These are phyloP conservation scores for Hylaeus volcanicus DNA, from an alignment of 1,140 invertebrate species.

Conservation along the genomic window DNA sequence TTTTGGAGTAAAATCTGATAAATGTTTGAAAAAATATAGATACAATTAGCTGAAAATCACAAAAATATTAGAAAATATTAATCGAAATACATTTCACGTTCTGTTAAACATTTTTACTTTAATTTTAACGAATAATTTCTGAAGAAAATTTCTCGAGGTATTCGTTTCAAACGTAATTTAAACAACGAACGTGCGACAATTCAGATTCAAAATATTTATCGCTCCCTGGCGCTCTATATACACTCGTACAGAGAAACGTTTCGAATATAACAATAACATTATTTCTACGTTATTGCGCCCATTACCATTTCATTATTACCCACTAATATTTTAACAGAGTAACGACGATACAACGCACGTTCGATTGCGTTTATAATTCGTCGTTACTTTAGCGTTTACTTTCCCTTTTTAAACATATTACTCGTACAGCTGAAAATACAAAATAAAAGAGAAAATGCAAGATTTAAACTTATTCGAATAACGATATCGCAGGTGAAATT, in stretches of 20 bases:
- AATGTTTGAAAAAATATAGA: no score
- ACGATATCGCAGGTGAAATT: background rate
- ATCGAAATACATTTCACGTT: no score
- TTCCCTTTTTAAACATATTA: background rate
- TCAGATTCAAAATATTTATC: background rate
- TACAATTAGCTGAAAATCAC: background rate
- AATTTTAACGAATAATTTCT: background rate
- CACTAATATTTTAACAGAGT: slow-evolving; percentile 14
- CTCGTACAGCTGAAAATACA: background rate
- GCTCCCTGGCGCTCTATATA: background rate
- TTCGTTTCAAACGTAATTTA: no score
- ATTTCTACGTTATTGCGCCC: slow-evolving; percentile 2
- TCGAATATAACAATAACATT: background rate
- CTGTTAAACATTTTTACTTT: background rate
- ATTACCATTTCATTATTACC: slow-evolving; percentile 10
- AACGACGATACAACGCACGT: slow-evolving; percentile 40
- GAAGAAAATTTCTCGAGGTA: no score
- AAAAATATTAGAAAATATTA: background rate
- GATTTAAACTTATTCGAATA: background rate
- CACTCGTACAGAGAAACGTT: background rate
- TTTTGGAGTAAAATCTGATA: no score
- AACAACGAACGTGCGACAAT: no score
- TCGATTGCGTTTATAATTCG: slow-evolving; percentile 18
- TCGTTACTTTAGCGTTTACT: background rate
- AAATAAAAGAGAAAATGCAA: background rate